Evolutionary conservation across 2,113 vertebrate genomes (phyloP).

Genomic region (Cebidichthys violaceus): DNA sequence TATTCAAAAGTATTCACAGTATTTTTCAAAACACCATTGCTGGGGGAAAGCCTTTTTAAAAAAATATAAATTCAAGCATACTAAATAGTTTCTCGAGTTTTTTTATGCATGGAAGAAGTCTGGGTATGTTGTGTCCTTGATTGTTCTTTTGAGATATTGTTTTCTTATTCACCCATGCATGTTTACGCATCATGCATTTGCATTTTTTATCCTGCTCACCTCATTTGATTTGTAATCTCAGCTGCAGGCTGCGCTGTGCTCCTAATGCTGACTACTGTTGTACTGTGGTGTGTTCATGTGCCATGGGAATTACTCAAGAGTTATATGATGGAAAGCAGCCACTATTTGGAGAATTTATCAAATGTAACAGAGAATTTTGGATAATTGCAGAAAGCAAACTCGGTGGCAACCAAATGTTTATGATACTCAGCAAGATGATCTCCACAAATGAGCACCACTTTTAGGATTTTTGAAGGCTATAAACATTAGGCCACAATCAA

Average conservation of each 20-base stretch:
- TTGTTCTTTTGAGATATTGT: conserved; percentile 19
- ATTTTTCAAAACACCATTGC: neutral
- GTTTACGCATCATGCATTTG: conserved; percentile 16
- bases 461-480: neutral
- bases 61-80: neutral
- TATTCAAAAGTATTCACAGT: neutral
- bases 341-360: conserved; percentile 16
- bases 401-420: neutral
- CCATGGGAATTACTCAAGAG: conserved; percentile 36
- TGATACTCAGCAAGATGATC: neutral
- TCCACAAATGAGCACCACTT: neutral
- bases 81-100: neutral
- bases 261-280: conserved; percentile 26
- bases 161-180: conserved; percentile 28
- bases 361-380: conserved; percentile 6
- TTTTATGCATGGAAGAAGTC: neutral
- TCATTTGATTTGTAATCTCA: conserved; percentile 42
- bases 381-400: neutral
- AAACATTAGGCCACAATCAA: neutral
- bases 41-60: neutral
- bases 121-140: neutral
- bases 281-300: conserved; percentile 26
- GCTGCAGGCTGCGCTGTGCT: conserved; percentile 37
- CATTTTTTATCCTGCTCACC: conserved; percentile 22
- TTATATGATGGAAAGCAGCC: conserved; percentile 17